These are phyloP conservation scores for Cheiracanthium punctorium DNA, from an alignment of 2,888 invertebrate species.

Conservation along the genomic window DNA sequence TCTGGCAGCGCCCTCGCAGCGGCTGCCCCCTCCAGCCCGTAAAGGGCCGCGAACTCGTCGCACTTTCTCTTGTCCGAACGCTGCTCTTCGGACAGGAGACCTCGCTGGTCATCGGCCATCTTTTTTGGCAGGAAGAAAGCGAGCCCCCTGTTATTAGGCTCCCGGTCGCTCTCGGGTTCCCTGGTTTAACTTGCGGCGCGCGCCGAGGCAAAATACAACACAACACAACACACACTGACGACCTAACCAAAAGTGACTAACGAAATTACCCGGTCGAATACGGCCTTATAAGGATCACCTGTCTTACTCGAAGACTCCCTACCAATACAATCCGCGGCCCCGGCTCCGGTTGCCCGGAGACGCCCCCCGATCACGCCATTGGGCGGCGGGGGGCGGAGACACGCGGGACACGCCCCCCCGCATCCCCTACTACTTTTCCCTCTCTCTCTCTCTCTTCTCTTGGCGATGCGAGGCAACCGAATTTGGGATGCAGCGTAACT, in stretches of 20 bases:
- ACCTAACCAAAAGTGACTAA: constrained; percentile 76
- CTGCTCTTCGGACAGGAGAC: constrained; percentile 75
- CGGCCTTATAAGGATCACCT: constrained; percentile 73
- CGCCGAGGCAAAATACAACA: constrained; percentile 71
- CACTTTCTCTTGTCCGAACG: constrained; percentile 78
- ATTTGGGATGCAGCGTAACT: constrained; percentile 65
- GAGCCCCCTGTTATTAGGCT: no score
- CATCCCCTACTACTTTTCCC: no score
- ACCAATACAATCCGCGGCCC: constrained; percentile 63
- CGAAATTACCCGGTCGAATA: constrained; percentile 74
- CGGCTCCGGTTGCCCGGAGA: constrained; percentile 42
- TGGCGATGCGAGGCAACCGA: not conserved
- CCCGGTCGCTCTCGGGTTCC: constrained; percentile 49
- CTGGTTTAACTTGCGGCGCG: constrained; percentile 46
- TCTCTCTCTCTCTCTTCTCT: no score
- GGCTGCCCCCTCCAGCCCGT: constrained; percentile 80
- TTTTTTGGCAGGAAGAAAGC: constrained; percentile 11
- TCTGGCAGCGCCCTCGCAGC: constrained; percentile 70
- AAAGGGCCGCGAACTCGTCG: constrained; percentile 92
- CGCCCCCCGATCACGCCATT: constrained; percentile 44
- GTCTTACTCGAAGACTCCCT: constrained; percentile 63
- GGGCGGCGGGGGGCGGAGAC: constrained; percentile 40
- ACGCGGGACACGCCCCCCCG: not conserved
- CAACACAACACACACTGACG: constrained; percentile 74
- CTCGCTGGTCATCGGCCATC: constrained; percentile 75